phyloP scores from a whole-genome alignment of 2,888 invertebrate genomes.

The Poecilus cupreus region DNA sequence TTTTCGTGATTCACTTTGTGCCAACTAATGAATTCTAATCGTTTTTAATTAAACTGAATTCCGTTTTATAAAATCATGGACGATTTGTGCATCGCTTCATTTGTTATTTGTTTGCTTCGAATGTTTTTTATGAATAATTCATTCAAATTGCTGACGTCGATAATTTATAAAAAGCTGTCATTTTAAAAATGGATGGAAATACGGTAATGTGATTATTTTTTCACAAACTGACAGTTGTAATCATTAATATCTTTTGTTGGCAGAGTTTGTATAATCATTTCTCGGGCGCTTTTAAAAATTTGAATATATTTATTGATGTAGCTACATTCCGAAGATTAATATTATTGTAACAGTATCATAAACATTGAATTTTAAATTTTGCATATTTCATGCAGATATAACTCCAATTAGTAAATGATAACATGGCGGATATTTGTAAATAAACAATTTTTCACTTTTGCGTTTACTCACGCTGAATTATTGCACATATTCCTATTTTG shows the following conservation, averaged over 20 bases:
- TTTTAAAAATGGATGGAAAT: conserved; percentile 10
- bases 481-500: no score
- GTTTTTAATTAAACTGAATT: conserved; percentile 8
- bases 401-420: conserved; percentile 8
- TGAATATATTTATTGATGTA: conserved; percentile 8
- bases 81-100: neutral
- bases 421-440: neutral
- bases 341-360: neutral
- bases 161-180: conserved; percentile 41
- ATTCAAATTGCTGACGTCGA: conserved; percentile 11
- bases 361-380: conserved; percentile 16
- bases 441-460: neutral
- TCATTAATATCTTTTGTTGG: conserved; percentile 28
- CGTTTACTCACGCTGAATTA: no score
- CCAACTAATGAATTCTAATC: neutral
- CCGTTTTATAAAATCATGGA: neutral
- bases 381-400: neutral
- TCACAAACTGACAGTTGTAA: conserved; percentile 25
- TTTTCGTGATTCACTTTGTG: no score
- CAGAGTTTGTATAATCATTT: neutral
- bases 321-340: conserved; percentile 2
- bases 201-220: conserved; percentile 8
- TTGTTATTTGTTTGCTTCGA: neutral
- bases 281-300: conserved; percentile 12
- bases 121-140: conserved; percentile 35